Conservation (phyloP, 2,888 invertebrate genomes). For the Crocallis elinguaria region DNA sequence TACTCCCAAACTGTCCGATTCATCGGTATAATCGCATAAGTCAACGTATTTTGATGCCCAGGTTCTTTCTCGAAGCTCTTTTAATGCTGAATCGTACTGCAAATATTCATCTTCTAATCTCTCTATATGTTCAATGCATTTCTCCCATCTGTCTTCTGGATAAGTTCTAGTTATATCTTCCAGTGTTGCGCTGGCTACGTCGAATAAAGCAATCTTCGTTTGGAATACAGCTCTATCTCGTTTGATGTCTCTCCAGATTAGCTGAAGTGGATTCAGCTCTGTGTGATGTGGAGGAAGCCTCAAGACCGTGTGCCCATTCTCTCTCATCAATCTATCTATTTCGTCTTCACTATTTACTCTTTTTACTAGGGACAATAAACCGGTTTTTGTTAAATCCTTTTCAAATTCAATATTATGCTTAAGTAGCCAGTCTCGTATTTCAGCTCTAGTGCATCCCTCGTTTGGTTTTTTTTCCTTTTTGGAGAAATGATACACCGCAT, state of each 20-base stretch:
- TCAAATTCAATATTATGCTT: background rate
- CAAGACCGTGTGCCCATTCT: background rate
- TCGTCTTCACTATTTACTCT: background rate
- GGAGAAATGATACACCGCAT: background rate
- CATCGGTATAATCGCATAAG: background rate
- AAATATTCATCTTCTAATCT: background rate
- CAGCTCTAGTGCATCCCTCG: background rate
- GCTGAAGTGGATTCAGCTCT: background rate
- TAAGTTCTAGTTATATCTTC: background rate
- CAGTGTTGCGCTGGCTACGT: background rate
- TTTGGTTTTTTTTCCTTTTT: background rate
- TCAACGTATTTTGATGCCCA: background rate
- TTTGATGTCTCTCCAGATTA: background rate
- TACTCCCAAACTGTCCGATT: too few species aligned
- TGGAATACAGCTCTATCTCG: background rate
- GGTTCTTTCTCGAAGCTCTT: background rate
- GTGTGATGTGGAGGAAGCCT: background rate
- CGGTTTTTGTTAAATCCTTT: background rate
- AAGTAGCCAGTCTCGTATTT: background rate
- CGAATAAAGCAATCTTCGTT: background rate
- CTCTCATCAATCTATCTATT: background rate
- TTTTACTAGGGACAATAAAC: background rate
- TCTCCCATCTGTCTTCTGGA: background rate
- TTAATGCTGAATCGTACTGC: background rate
- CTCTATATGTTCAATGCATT: background rate